Base-by-base conservation (phyloP, 2,888 invertebrate genomes). In the Scaptomyza cyrtandrae region DNA sequence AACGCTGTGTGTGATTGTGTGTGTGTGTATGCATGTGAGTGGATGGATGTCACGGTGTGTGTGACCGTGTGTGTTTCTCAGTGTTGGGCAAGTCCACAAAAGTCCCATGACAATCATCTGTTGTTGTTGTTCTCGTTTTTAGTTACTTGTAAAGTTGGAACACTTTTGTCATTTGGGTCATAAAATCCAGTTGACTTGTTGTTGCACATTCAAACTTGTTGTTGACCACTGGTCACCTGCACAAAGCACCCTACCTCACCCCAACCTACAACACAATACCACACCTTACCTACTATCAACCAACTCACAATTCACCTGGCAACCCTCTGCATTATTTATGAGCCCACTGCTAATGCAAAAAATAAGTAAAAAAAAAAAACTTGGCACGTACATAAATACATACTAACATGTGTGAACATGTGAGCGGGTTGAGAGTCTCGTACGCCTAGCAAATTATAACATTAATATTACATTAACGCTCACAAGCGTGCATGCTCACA, bases 391-490 rank as follows among this genome's bases (percentile, higher is more conserved):
- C 49, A 50, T 35, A 50, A 9, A n/a, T 9, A 50, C 35, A 27
- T 24, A 52, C 19, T 9, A 11, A 52, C 52, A 14, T 44, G 13
- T 13, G 6, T 44, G 35, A 16, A 41, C 54, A 24, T 48, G 75
- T 19, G 63, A 70, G 69, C 48, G 70, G 75, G 75, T 66, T 62
- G 49, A 58, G 55, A 43, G 55, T 55, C 70, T 60, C 62, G 78
- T 69, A 68, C 63, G 80, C 71, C 79, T 86, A 83, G 88, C 73
- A 88, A 88, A 88, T 84, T 86, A 84, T 87, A 88, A 86, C 85
- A 86, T 86, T 86, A 86, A 86, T 86, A 87, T 86, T 86, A 84
- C 89, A 86, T 86, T 86, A 86, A 88, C 79, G 63, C 78, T 82
- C 75, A 83, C 84, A 53, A 59, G 43, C 74, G 61, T 55, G 63